A percentile compares a stretch with the other conserved stretches of the same genome.
Conservation (phyloP, 1,140 invertebrate species). For the Vanessa tameamea region DNA sequence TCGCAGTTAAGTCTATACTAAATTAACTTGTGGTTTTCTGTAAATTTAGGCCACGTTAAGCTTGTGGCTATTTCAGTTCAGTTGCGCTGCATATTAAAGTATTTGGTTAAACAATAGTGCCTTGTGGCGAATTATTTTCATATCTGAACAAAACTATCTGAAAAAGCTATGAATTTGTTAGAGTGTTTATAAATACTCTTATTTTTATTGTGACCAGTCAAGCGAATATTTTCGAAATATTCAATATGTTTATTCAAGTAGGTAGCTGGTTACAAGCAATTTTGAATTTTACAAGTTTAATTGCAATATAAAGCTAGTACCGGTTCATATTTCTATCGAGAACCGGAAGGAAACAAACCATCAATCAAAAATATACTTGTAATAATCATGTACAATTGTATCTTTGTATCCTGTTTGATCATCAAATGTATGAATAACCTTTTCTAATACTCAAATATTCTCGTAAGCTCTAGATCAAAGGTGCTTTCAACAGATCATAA, state of each 20-base stretch:
- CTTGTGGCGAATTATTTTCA: neutral
- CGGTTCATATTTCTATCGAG: no score
- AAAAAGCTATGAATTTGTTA: neutral
- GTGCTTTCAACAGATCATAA: neutral
- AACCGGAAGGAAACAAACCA: no score
- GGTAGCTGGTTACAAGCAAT: no score
- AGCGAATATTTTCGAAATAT: no score
- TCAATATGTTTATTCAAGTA: no score
- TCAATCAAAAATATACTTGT: neutral
- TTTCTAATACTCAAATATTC: neutral
- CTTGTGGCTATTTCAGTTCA: slow-evolving; percentile 10
- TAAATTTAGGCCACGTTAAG: slow-evolving; percentile 10
- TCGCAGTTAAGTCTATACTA: neutral
- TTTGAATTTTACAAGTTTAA: no score
- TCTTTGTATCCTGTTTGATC: neutral
- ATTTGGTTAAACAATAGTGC: slow-evolving; percentile 8
- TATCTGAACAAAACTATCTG: neutral
- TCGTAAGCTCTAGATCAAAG: neutral
- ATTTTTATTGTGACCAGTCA: neutral
- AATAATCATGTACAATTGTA: neutral
- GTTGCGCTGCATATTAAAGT: slow-evolving; percentile 10
- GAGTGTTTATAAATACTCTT: neutral
- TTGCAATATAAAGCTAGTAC: no score
- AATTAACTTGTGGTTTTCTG: slow-evolving; percentile 15
- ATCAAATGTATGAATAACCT: neutral